A percentile compares a stretch with the other conserved stretches of the same genome.
Conservation (phyloP, 1,140 invertebrate species). For the Acyrthosiphon pisum region DNA sequence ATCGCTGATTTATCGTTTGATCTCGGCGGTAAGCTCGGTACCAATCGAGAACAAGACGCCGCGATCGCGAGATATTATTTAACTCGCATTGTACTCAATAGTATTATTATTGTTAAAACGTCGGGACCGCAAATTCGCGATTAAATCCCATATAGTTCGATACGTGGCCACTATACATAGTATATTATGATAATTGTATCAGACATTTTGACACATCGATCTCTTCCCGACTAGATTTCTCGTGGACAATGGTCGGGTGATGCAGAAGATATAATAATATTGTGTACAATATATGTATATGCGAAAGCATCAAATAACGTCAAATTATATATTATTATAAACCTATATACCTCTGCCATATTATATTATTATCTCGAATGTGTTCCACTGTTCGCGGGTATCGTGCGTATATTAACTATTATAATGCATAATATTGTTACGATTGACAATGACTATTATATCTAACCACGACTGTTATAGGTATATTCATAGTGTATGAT, state of each 20-base stretch:
- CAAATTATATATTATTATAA: background rate
- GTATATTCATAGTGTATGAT: background rate
- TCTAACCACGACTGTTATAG: background rate
- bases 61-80: background rate
- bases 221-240: background rate
- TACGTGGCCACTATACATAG: too few relatives aligned
- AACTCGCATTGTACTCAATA: background rate
- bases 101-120: background rate
- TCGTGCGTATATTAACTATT: background rate
- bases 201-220: background rate
- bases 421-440: background rate
- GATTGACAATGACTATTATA: background rate
- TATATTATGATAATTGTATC: background rate
- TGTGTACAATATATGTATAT: background rate
- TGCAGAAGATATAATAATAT: background rate
- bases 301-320: background rate
- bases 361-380: background rate
- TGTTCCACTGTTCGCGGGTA: background rate
- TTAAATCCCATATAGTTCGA: background rate
- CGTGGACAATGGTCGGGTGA: background rate
- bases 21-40: background rate
- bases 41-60: background rate
- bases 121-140: background rate
- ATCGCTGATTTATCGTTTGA: conserved; percentile 31
- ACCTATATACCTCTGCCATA: too few relatives aligned